These are phyloP conservation scores for Heteronetta atricapilla DNA, from an alignment of 2,113 vertebrate genomes.

Conservation along the genomic window DNA sequence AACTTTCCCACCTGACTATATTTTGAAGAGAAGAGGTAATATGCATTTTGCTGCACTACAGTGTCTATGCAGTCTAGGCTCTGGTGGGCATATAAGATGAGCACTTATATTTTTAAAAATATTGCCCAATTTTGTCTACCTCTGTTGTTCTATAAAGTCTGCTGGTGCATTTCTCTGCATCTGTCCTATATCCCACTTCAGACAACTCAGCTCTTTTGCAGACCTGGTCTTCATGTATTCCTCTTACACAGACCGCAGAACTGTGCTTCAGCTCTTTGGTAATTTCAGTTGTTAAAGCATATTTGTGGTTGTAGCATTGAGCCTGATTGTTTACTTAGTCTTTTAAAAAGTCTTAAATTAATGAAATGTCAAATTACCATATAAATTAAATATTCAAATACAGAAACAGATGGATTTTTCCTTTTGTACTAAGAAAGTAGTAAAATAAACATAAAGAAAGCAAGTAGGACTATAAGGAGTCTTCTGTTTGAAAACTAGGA, in stretches of 20 bases:
- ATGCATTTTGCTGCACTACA: background rate
- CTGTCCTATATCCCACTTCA: background rate
- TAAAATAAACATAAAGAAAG: background rate
- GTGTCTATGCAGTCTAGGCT: background rate
- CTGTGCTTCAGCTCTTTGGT: background rate
- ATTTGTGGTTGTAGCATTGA: background rate
- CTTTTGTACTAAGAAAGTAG: background rate
- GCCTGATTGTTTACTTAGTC: background rate
- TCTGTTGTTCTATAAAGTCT: background rate
- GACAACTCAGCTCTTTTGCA: background rate
- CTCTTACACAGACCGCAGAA: background rate
- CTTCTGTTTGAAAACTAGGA: background rate
- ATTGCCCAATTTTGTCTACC: background rate
- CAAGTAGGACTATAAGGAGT: background rate
- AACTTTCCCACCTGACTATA: background rate
- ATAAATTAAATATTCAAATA: background rate
- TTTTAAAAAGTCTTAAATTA: background rate
- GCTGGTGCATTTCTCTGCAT: background rate
- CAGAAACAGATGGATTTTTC: background rate
- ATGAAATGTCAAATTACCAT: background rate
- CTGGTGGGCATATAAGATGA: background rate
- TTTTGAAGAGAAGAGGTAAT: background rate
- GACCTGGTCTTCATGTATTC: background rate
- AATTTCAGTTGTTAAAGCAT: background rate
- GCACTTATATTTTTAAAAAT: background rate